These are phyloP conservation scores for Lysiphlebus fabarum DNA, from an alignment of 1,140 invertebrate species.

Conservation along the genomic window DNA sequence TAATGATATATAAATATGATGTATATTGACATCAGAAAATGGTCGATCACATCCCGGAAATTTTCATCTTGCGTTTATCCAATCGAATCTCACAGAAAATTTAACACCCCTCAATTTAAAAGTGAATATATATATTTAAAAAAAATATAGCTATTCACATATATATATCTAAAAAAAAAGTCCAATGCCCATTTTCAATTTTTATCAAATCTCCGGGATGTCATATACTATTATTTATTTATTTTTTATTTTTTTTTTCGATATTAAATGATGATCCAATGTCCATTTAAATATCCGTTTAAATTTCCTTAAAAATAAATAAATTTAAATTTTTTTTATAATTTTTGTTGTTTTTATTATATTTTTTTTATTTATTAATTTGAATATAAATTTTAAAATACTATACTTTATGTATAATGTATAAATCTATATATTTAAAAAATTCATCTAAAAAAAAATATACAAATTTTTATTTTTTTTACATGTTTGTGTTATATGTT, in stretches of 20 bases:
- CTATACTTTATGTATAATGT: neutral
- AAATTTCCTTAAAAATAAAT: no score
- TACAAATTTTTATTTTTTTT: no score
- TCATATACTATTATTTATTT: conserved; percentile 18
- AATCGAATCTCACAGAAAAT: conserved; percentile 56
- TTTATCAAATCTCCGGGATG: conserved; percentile 48
- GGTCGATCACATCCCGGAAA: conserved; percentile 19
- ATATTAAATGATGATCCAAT: conserved; percentile 8
- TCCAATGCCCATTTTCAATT: conserved; percentile 49
- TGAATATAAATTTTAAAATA: neutral
- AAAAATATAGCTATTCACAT: no score
- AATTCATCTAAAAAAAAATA: no score
- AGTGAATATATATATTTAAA: neutral
- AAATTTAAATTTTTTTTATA: no score
- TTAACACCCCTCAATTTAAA: conserved; percentile 45
- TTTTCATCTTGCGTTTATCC: conserved; percentile 31
- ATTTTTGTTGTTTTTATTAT: no score
- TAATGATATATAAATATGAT: no score
- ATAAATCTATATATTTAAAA: neutral
- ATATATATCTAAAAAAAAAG: conserved; percentile 7
- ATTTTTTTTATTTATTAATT: conserved; percentile 23
- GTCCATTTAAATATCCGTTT: conserved; percentile 2
- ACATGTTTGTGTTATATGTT: no score
- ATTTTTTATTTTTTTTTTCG: no score
- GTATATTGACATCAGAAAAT: no score